phyloP scores from a whole-genome alignment of 2,888 invertebrate genomes.

The Dynastes hyllus region DNA sequence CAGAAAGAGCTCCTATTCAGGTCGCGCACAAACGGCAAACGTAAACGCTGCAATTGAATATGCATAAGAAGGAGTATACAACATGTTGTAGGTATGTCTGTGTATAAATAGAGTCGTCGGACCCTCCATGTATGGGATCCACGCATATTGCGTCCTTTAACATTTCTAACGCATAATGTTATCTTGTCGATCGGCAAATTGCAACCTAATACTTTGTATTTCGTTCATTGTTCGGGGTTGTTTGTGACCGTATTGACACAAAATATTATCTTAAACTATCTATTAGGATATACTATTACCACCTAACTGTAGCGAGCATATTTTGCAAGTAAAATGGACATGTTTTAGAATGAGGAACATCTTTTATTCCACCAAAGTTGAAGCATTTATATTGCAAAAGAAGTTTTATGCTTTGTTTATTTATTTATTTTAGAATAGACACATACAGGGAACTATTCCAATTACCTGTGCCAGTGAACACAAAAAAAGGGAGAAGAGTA shows the following conservation, averaged over 20 bases:
- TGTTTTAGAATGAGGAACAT: neutral
- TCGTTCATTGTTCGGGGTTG: constrained; percentile 38
- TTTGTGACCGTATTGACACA: constrained; percentile 56
- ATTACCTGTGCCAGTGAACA: too few relatives aligned
- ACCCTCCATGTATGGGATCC: constrained; percentile 17
- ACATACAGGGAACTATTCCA: too few relatives aligned
- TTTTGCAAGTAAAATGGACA: constrained; percentile 35
- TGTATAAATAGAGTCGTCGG: constrained; percentile 34
- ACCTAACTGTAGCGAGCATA: constrained; percentile 45
- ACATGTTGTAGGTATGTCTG: neutral
- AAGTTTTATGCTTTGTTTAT: too few relatives aligned
- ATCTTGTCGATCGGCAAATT: constrained; percentile 55
- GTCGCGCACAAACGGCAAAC: constrained; percentile 35
- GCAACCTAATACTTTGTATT: constrained; percentile 56
- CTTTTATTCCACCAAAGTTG: constrained; percentile 37
- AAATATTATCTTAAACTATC: constrained; percentile 62
- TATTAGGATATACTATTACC: constrained; percentile 60
- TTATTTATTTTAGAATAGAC: too few relatives aligned
- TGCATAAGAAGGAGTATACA: constrained; percentile 15
- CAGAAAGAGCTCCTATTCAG: constrained; percentile 33
- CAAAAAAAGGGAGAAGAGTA: too few relatives aligned
- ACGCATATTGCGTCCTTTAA: neutral
- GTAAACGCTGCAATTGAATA: constrained; percentile 49
- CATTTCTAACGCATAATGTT: constrained; percentile 51
- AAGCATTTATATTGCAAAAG: neutral